Evolutionary conservation across 2,113 vertebrate species (phyloP), one percentile per base, ranked within the genome.

Genomic region (Thinocorus orbignyianus): DNA sequence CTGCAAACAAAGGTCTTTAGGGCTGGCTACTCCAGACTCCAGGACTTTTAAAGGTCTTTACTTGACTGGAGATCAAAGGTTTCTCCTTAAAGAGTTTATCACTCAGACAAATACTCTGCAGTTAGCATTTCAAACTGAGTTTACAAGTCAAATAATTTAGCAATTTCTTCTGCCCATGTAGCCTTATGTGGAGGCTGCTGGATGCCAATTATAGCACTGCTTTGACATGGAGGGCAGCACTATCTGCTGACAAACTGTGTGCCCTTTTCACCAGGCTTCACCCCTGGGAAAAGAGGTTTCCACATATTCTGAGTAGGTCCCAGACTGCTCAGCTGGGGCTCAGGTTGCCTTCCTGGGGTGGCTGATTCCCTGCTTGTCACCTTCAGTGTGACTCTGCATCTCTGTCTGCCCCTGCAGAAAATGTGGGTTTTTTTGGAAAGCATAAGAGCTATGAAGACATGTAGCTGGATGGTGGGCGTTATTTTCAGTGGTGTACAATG

Each of bases 121-220:
- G 96, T 97, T 97, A 96, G 92, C 96, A 97, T 96, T 96, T 97
- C 96, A 95, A 97, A 96, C 88, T 94, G 80, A 52, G 89, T 92
- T 96, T 95, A 95, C 91, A 97, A 95, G 93, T 95, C 87, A 93
- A 96, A 97, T 95, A 94, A 94, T 96, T 95, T 88, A 96, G 94
- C 91, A 94, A 95, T 97, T 97, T 97, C 97, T 96, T 92, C 89
- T 91, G 91, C 91, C 87, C 88, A 76, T 86, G 92, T 96, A 89
- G 87, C 52, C 81, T 95, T 95, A 93, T 79, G 90, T 17, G 2
- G 92, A 82, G 88, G 41, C 92, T 96, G 95, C 88, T 94, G 95
- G 93, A 84, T 91, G 94, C 88, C 92, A 96, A 89, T 91, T 96
- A 69, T 35, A 95, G 86, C 83, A 88, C 73, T 26, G 65, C 84